These are phyloP conservation scores for Lycopodina hypogea DNA, from an alignment of 37 sponge, comb jelly and placozoan genomes.

Conservation along the genomic window DNA sequence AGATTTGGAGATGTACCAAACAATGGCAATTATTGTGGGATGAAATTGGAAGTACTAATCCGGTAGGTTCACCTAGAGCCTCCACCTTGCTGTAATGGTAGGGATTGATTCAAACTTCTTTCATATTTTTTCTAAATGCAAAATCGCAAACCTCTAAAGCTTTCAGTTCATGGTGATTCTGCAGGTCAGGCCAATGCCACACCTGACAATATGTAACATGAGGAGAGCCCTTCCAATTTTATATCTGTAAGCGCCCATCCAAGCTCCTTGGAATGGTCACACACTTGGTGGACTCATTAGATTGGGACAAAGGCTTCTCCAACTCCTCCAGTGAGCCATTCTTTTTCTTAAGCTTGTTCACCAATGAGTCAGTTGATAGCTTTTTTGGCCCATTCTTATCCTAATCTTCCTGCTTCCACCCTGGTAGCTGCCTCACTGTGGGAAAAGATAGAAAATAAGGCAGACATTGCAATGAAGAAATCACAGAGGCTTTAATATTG, in stretches of 20 bases:
- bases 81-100: constrained; percentile 97
- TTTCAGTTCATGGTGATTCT: constrained; percentile 97
- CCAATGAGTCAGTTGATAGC: constrained; percentile 98
- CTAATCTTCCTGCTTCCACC: constrained; percentile 99
- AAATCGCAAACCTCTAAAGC: constrained; percentile 93
- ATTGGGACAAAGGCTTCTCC: constrained; percentile 89
- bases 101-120: constrained; percentile 98
- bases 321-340: constrained; percentile 95
- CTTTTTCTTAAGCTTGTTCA: constrained; percentile 98
- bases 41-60: neutral
- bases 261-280: constrained; percentile 94
- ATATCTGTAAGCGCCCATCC: constrained; percentile 96
- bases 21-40: neutral
- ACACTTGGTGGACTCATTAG: constrained; percentile 77
- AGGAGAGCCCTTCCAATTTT: constrained; percentile 94
- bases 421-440: constrained; percentile 91
- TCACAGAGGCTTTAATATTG: no score
- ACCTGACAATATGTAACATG: constrained; percentile 99
- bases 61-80: constrained; percentile 71
- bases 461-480: no score
- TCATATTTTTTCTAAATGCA: constrained; percentile 89
- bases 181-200: constrained; percentile 99
- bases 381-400: constrained; percentile 98
- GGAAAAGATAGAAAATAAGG: constrained; percentile 80
- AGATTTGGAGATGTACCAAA: neutral